Evolutionary conservation across 2,797 vertebrate species (phyloP), one percentile per base, ranked within the genome.

Genomic region (Pantherophis alleghaniensis): DNA sequence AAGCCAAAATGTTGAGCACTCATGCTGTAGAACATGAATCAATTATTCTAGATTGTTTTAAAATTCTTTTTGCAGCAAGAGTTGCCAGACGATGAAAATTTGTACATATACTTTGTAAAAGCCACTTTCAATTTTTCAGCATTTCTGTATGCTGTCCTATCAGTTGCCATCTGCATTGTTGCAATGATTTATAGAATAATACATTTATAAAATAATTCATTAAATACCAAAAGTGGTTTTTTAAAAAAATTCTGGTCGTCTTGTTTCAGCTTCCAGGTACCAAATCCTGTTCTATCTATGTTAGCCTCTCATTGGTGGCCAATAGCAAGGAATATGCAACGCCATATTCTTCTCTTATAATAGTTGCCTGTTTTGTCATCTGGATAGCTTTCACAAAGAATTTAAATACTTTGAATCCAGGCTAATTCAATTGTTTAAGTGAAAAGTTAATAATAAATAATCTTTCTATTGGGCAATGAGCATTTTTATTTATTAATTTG

Each of bases 51-150:
- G 28, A n/a, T 66, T 66, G 26, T 66, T 66, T 66, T 66, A 66
- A 66, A 66, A 66, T 66, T 66, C 28, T n/a, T 66, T 66, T 66
- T n/a, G 12, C 63, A 66, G 16, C 26, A 86, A 59, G 3, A 14
- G 87, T 51, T 91, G 28, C 28, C 53, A 56, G 20, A 53, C 91
- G 10, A 90, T 83, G 94, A 91, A 42, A 14, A 26, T 61, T 42
- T 91, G 32, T 26, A 32, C 3, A 88, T 60, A 91, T 60, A 83
- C n/a, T 93, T 56, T 9, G 91, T 51, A 37, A 9, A 1, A 16
- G 26, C 53, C 53, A 22, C 6, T 92, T 51, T 57, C 53, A 90
- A 28, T 69, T 87, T 90, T 37, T 4, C 79, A 56, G 20, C 55
- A 92, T 42, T 9, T 16, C 57, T 14, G 90, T 53, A 47, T 4